These are phyloP conservation scores for Cardiocondyla obscurior DNA, from an alignment of 1,140 invertebrate genomes.

Conservation along the genomic window DNA sequence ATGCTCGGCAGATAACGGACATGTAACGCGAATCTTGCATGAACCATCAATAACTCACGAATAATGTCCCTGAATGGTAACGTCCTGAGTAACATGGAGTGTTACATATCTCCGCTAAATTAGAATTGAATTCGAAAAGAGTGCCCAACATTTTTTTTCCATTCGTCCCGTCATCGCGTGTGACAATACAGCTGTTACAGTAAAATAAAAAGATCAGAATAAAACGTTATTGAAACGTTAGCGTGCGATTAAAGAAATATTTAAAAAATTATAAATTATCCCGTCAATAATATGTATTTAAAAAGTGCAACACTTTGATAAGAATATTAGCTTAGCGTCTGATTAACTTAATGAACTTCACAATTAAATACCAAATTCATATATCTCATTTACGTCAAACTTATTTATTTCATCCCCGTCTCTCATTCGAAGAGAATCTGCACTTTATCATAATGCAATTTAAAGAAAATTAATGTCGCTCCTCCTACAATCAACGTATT, in stretches of 20 bases:
- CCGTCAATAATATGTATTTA: background rate
- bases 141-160: background rate
- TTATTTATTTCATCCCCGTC: background rate
- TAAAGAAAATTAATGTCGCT: background rate
- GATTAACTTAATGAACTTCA: background rate
- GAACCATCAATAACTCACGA: constrained; percentile 19
- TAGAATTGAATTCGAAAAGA: constrained; percentile 2
- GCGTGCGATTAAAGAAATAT: background rate
- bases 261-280: background rate
- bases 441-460: background rate
- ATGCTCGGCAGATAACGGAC: constrained; percentile 2
- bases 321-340: background rate
- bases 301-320: background rate
- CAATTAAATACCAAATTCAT: background rate
- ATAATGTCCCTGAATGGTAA: background rate
- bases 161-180: background rate
- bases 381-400: background rate
- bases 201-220: background rate
- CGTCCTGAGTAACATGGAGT: constrained; percentile 5
- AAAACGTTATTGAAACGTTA: background rate
- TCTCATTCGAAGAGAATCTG: background rate
- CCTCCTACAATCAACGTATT: background rate
- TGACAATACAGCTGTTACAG: background rate
- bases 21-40: constrained; percentile 20
- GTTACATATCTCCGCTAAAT: background rate